Evolutionary conservation across 2,797 vertebrate species (phyloP).

Genomic region (Rhinoraja longicauda): DNA sequence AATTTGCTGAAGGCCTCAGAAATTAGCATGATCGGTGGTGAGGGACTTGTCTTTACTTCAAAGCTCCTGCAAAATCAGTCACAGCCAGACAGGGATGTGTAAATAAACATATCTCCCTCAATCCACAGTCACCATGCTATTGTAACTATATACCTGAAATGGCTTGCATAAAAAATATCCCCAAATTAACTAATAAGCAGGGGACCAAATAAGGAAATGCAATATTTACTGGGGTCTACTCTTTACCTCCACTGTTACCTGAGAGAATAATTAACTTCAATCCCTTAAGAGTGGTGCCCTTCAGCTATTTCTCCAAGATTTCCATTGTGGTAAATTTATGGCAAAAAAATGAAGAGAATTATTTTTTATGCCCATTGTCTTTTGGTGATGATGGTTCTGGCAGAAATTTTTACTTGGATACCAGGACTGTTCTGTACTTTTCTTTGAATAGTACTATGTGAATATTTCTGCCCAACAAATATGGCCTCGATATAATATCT

Average conservation of each 20-base stretch:
- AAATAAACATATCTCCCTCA: too few relatives aligned
- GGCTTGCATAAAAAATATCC: not conserved
- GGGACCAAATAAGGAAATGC: not conserved
- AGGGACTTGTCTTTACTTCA: too few relatives aligned
- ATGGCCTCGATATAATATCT: not conserved
- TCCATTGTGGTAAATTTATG: not conserved
- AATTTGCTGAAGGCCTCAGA: too few relatives aligned
- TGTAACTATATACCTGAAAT: not conserved
- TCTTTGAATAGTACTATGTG: not conserved
- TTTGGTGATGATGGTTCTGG: not conserved
- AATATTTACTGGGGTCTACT: not conserved
- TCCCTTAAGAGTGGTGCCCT: not conserved
- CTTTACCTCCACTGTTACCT: not conserved
- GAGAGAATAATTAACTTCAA: not conserved
- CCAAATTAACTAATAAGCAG: not conserved
- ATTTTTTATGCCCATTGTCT: too few relatives aligned
- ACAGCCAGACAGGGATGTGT: too few relatives aligned
- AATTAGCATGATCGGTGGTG: too few relatives aligned
- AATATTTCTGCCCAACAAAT: not conserved
- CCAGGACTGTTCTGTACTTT: not conserved
- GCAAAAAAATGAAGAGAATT: not conserved
- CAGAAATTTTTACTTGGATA: not conserved
- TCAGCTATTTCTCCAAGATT: not conserved
- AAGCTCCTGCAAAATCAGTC: too few relatives aligned
- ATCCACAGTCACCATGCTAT: too few relatives aligned